A percentile compares a stretch with the other conserved stretches of the same genome.
These are phyloP conservation scores for Dendrolimus kikuchii DNA, from an alignment of 1,140 invertebrate genomes.

Conservation along the genomic window DNA sequence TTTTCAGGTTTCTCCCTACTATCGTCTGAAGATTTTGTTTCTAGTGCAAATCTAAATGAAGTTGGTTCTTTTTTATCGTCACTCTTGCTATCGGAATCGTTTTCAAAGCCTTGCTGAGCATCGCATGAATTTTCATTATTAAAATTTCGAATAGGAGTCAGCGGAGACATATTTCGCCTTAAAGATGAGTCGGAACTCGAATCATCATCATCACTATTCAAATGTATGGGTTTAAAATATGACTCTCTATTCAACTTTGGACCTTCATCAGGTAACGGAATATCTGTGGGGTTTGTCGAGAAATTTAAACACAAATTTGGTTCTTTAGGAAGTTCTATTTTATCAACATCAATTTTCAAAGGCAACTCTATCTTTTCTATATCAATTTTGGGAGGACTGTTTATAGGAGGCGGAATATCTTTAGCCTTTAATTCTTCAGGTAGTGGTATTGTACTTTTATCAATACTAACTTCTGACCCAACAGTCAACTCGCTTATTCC, in stretches of 20 bases:
- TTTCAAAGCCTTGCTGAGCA: constrained; percentile 63
- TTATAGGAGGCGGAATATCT: constrained; percentile 50
- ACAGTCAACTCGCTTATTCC: constrained; percentile 74
- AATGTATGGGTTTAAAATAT: constrained; percentile 43
- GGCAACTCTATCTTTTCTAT: background rate
- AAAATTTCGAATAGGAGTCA: constrained; percentile 61
- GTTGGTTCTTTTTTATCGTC: constrained; percentile 52
- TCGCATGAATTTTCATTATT: constrained; percentile 66
- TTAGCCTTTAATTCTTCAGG: constrained; percentile 56
- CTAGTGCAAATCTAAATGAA: constrained; percentile 53
- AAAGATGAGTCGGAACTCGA: constrained; percentile 58
- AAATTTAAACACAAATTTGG: constrained; percentile 14
- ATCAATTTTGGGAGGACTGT: constrained; percentile 47
- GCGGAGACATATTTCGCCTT: constrained; percentile 59
- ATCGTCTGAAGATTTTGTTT: constrained; percentile 41
- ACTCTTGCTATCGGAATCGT: constrained; percentile 42
- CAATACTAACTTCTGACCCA: constrained; percentile 41
- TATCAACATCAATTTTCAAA: constrained; percentile 18
- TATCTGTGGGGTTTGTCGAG: constrained; percentile 25
- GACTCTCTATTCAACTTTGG: constrained; percentile 39
- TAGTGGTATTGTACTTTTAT: constrained; percentile 45
- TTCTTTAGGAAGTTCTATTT: constrained; percentile 50
- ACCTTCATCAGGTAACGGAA: constrained; percentile 50
- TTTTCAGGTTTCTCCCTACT: constrained; percentile 34
- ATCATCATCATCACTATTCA: constrained; percentile 52